Base-by-base conservation (phyloP, 2,888 invertebrate genomes). In the Pyrrhia umbra region DNA sequence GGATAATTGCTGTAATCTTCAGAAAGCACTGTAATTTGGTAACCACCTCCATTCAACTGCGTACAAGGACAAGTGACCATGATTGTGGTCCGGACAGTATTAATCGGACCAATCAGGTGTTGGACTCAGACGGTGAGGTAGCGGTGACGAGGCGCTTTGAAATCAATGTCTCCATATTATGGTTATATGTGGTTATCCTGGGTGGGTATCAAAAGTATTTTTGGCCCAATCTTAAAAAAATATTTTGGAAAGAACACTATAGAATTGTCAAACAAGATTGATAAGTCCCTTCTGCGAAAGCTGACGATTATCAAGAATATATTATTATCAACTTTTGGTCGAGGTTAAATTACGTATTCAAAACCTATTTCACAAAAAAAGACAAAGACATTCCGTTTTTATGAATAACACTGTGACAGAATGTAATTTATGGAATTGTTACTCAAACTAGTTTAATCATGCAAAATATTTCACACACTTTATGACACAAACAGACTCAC, bases 81-180 rank as follows among this genome's bases (percentile, higher is more conserved):
- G 46, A 72, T 75, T 57, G 56, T 60, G 42, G 52, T 21, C 18
- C 25, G 5, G 50, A 5, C 16, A 16, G 23, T 30, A 50, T 68
- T 67, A 67, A 67, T 67, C 34, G 34, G 15, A 58, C 51, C 57
- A 55, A 63, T 63, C 71, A 55, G 21, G 21, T 55, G 23, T 51
- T 58, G 45, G n/a, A 43, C 37, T 23, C 25, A 40, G 37, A 27
- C 21, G 34, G 42, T 16, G 30, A 30, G 15, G 20, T 18, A 2
- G 18, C n/a, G 9, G 6, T 5, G 34, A 34, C 34, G 34, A 34
- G 10, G 10, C 13, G n/a, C 27, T 30, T 45, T 58, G 16, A 45
- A 65, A 47, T 56, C 16, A 37, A 30, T 43, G 47, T 50, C 34
- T 34, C 8, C 10, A n/a, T 34, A 34, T 34, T n/a, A 30, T 30